Evolutionary conservation across 2,888 invertebrate genomes (phyloP).

Genomic region (Sinelater perroti): DNA sequence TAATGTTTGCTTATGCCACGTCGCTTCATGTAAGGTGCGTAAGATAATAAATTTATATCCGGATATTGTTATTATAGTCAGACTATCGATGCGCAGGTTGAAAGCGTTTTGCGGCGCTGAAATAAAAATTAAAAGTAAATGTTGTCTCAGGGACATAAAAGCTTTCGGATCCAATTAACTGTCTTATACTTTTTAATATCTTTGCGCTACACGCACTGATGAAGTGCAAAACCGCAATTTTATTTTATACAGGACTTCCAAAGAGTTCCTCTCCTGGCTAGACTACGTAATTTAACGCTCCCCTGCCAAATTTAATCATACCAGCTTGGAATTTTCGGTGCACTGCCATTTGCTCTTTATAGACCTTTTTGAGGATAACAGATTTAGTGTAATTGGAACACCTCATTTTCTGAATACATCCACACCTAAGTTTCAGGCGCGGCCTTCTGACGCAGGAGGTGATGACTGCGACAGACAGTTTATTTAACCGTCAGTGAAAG

Average conservation of each 20-base stretch:
- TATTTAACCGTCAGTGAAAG: conserved; percentile 16
- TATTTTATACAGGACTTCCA: neutral
- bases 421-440: neutral
- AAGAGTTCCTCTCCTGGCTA: neutral
- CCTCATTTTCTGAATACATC: neutral
- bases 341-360: conserved; percentile 16
- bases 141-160: too few relatives aligned
- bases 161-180: neutral
- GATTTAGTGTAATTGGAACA: conserved; percentile 17
- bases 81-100: too few relatives aligned
- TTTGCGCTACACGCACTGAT: neutral
- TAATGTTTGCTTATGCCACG: too few relatives aligned
- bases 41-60: too few relatives aligned
- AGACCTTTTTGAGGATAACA: conserved; percentile 16
- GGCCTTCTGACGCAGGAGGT: conserved; percentile 8
- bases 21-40: too few relatives aligned
- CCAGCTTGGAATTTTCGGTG: conserved; percentile 3
- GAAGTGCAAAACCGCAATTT: conserved; percentile 1
- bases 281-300: conserved; percentile 11
- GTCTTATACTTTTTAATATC: neutral
- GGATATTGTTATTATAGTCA: too few relatives aligned
- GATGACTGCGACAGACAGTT: conserved; percentile 21
- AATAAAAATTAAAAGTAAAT: too few relatives aligned
- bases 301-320: conserved; percentile 16
- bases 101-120: too few relatives aligned